These are phyloP conservation scores for Gryon sp. DNA, from an alignment of 1,140 invertebrate genomes.

Conservation along the genomic window DNA sequence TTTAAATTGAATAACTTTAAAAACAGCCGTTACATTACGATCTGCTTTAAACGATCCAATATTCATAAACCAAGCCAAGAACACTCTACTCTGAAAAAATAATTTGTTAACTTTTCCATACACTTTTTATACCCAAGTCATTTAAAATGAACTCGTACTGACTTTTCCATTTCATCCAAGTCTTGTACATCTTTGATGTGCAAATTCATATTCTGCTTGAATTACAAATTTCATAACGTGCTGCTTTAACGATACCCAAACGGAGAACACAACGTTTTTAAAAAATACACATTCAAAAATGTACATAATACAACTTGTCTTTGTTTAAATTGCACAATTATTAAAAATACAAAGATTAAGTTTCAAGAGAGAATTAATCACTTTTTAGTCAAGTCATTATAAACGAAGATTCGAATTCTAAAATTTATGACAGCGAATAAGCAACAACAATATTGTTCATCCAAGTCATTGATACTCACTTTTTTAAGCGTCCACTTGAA, in stretches of 20 bases:
- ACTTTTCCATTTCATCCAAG: conserved; percentile 18
- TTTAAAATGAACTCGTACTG: conserved; percentile 22
- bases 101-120: conserved; percentile 17
- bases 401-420: background rate
- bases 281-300: conserved; percentile 1
- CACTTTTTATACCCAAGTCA: conserved; percentile 11
- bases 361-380: no score
- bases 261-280: background rate
- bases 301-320: background rate
- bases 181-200: conserved; percentile 53
- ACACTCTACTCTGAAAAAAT: conserved; percentile 18
- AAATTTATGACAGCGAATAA: background rate
- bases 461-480: conserved; percentile 64
- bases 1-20: no score
- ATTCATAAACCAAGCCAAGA: conserved; percentile 24
- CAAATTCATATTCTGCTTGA: conserved; percentile 45
- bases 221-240: conserved; percentile 49
- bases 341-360: no score
- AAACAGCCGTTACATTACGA: background rate
- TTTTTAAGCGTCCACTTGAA: conserved; percentile 74
- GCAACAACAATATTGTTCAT: conserved; percentile 16
- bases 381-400: background rate
- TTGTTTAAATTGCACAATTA: background rate
- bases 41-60: background rate
- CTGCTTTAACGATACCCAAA: conserved; percentile 26